Evolutionary conservation across 2,888 invertebrate species (phyloP), one percentile per base, ranked within the genome.

Genomic region (Limnephilus lunatus): DNA sequence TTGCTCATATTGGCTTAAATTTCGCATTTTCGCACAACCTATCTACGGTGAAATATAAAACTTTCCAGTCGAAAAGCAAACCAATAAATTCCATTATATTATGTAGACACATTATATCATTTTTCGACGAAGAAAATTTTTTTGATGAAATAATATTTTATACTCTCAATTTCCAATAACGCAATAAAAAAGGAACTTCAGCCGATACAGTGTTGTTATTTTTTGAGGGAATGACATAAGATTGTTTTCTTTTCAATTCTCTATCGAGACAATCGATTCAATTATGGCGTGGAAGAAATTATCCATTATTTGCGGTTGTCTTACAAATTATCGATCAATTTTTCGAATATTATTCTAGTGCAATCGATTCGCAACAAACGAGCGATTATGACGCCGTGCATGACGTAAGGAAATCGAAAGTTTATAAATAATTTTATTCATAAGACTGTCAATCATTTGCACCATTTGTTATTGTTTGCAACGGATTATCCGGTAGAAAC

Each of bases 391-490:
- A 88, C 35, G 35, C 80, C 90, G 90, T 90, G 90, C 90, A 90
- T 90, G 30, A 90, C 90, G 90, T 3, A 44, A 90, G 53, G 90
- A 90, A 90, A 90, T 90, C 30, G 90, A 90, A 90, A 90, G 90
- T 90, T 35, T 53, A 88, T 31, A 68, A 88, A 68, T 48, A 68
- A 68, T 53, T n/a, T 15, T 14, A 12, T 25, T 80, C 31, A 25
- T 68, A 19, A 85, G 35, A 19, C 68, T 53, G 68, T 53, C 68
- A 31, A 88, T 88, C 68, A 19, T 11, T 88, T 53, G 30, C 35
- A 68, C 32, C 32, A 88, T 68, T 32, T 39, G n/a, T 82, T 30
- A 48, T 48, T 88, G 68, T 25, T 31, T 53, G 3, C 32, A 32
- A 88, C 9, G 31, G 88, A 68, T 32, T 68, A 88, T 68, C 88